phyloP scores from a whole-genome alignment of 2,113 vertebrate genomes.

The Nannobrachium achirus region DNA sequence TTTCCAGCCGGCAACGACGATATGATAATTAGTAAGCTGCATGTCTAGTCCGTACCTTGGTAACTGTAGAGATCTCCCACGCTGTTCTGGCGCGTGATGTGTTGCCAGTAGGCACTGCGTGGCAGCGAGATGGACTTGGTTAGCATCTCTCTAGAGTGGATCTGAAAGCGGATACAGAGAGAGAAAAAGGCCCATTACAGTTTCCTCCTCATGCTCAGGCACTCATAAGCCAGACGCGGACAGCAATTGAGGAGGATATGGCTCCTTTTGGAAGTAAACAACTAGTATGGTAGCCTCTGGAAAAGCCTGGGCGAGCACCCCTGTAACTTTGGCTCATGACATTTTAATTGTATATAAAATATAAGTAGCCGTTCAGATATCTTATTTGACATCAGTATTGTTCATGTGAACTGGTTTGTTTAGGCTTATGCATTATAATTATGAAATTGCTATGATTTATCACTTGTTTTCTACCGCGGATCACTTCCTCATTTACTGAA shows the following conservation, averaged over 20 bases:
- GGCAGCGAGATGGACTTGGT: conserved; percentile 97
- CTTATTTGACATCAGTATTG: no score
- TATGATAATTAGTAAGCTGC: conserved; percentile 48
- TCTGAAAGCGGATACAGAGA: conserved; percentile 82
- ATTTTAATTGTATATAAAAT: no score
- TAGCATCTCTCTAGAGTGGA: conserved; percentile 90
- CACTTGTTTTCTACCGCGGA: no score
- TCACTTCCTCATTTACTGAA: no score
- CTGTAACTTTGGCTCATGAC: no score
- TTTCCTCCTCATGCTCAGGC: conserved; percentile 38
- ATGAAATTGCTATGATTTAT: no score
- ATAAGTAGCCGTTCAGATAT: no score
- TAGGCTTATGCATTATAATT: no score
- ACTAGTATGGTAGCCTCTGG: not conserved
- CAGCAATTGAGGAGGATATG: conserved; percentile 19
- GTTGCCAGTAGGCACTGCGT: conserved; percentile 97
- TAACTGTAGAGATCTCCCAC: conserved; percentile 97
- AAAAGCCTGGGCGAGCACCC: no score
- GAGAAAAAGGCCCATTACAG: not conserved
- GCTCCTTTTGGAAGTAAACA: conserved; percentile 36
- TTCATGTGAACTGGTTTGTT: no score
- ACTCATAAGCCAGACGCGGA: conserved; percentile 42
- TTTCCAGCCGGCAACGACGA: no score
- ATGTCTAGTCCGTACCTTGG: conserved; percentile 90
- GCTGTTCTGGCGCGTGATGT: conserved; percentile 97